Conservation (phyloP, 2,113 vertebrate species). For the Lamprotornis superbus region DNA sequence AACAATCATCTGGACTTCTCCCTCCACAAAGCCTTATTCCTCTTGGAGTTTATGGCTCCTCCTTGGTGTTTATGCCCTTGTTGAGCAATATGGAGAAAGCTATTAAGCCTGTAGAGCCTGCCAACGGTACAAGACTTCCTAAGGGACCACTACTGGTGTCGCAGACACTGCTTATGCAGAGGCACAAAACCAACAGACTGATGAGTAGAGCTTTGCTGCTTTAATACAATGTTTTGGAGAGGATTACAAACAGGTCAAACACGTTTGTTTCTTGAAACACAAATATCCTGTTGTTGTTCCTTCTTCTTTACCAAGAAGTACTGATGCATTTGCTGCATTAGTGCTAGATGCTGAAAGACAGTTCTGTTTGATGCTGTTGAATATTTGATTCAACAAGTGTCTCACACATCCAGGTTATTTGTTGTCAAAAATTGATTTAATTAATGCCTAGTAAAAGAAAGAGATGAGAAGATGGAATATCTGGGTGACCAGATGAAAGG, state of each 20-base stretch:
- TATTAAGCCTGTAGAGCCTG: neutral
- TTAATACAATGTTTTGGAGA: neutral
- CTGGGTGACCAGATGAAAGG: neutral
- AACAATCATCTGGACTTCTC: neutral
- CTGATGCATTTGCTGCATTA: accelerated
- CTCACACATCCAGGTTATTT: neutral
- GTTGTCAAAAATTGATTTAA: neutral
- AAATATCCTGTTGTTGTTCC: neutral
- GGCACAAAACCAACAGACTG: neutral
- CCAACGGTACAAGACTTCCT: neutral
- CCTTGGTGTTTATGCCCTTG: neutral
- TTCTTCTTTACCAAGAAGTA: neutral
- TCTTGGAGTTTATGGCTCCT: neutral
- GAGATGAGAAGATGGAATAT: neutral
- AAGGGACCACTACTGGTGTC: neutral
- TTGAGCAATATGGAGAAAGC: neutral
- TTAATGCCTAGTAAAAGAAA: neutral
- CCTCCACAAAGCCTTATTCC: neutral
- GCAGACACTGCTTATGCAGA: neutral
- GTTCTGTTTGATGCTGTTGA: neutral
- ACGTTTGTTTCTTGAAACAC: neutral
- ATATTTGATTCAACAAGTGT: neutral
- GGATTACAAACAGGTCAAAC: neutral
- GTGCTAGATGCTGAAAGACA: neutral
- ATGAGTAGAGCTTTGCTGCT: neutral